Conservation (phyloP, 2,888 invertebrate species). For the Plebejus argus region DNA sequence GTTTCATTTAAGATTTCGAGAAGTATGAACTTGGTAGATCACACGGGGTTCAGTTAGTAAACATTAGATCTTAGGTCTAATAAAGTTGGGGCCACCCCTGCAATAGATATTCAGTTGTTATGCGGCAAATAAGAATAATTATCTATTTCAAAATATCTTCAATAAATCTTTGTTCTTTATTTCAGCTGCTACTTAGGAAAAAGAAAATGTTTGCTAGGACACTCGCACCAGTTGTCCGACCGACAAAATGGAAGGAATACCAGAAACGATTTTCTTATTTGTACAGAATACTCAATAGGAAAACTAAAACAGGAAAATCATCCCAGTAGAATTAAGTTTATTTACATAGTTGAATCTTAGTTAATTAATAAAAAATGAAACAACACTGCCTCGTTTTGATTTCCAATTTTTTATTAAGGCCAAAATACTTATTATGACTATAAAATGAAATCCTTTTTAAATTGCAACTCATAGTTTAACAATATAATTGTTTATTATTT, state of each 20-base stretch:
- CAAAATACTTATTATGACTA: no score
- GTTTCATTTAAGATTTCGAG: no score
- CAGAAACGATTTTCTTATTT: conserved; percentile 87
- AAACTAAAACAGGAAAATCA: conserved; percentile 86
- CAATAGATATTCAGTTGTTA: no score
- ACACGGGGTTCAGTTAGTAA: no score
- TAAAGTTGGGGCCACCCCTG: no score
- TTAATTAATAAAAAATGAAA: not conserved
- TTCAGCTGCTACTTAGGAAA: conserved; percentile 84
- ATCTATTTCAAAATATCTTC: not conserved
- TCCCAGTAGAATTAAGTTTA: conserved; percentile 41
- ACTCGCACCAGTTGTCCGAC: conserved; percentile 81
- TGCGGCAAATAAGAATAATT: not conserved
- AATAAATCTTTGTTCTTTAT: conserved; percentile 36
- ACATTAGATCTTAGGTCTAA: no score
- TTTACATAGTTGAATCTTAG: not conserved
- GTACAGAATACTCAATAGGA: conserved; percentile 89
- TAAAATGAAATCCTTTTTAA: no score
- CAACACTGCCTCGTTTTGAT: not conserved
- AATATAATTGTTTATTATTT: no score
- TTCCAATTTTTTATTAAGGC: not conserved
- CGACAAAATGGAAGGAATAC: conserved; percentile 89
- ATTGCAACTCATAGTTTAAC: no score
- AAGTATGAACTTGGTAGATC: no score
- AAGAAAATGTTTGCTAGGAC: conserved; percentile 83